These are phyloP conservation scores for Falco rusticolus DNA, from an alignment of 2,797 vertebrate genomes.

Conservation along the genomic window DNA sequence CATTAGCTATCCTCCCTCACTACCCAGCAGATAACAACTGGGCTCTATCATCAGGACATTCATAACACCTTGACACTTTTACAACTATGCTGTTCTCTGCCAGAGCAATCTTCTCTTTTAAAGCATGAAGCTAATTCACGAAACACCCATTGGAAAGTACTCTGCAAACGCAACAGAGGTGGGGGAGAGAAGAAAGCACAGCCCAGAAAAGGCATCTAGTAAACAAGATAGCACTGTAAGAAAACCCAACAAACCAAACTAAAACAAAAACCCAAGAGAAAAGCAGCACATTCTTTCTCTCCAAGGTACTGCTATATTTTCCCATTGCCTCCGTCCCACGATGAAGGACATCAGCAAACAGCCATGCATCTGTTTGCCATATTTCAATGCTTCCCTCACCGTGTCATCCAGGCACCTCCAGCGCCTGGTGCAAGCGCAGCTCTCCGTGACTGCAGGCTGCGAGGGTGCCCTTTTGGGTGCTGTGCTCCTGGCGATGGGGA, in stretches of 20 bases:
- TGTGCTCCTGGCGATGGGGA: accelerated
- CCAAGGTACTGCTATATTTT: neutral
- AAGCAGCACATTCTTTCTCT: neutral
- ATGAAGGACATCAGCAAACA: neutral
- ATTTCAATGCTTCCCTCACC: neutral
- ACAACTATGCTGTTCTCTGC: slow-evolving; percentile 70
- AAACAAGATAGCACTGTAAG: neutral
- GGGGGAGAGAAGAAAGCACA: slow-evolving; percentile 29
- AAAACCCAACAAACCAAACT: neutral
- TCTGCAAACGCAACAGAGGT: slow-evolving; percentile 33
- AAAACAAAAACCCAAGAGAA: neutral
- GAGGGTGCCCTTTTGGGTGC: accelerated
- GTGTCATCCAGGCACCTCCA: neutral
- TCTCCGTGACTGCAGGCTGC: neutral
- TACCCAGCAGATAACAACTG: slow-evolving; percentile 78
- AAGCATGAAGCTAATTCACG: slow-evolving; percentile 71
- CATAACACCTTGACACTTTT: slow-evolving; percentile 81
- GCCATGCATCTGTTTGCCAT: neutral
- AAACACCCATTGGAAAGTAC: slow-evolving; percentile 35
- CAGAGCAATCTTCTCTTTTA: slow-evolving; percentile 67
- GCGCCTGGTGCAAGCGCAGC: accelerated
- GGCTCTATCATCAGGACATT: slow-evolving; percentile 72
- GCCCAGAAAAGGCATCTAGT: slow-evolving; percentile 3
- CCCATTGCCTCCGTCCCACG: accelerated
- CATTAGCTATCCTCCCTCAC: slow-evolving; percentile 79